Conservation (phyloP, 1,140 invertebrate species). For the Caenorhabditis briggsae region DNA sequence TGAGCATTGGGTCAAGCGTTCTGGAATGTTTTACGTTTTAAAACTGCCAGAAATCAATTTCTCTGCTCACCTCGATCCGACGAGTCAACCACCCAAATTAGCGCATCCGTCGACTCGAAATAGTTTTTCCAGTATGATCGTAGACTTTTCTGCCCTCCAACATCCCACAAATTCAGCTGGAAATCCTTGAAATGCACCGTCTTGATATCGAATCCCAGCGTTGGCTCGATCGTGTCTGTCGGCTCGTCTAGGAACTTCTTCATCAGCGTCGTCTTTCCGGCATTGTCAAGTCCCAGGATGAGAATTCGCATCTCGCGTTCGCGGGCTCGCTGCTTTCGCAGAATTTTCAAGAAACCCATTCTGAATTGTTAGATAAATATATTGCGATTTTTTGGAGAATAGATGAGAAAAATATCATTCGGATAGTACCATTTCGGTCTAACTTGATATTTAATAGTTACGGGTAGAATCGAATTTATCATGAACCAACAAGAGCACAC, state of each 20-base stretch:
- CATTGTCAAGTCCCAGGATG: conserved; percentile 92
- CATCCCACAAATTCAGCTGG: conserved; percentile 98
- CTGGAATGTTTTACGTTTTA: no score
- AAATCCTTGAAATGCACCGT: conserved; percentile 91
- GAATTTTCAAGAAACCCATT: conserved; percentile 94
- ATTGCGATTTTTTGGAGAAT: no score
- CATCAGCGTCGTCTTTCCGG: conserved; percentile 97
- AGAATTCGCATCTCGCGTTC: conserved; percentile 97
- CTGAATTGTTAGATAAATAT: conserved; percentile 3
- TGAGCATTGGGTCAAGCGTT: conserved; percentile 89
- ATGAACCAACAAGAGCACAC: no score
- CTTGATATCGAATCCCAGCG: conserved; percentile 96
- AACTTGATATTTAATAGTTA: no score
- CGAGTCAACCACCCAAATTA: conserved; percentile 98
- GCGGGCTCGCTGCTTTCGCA: conserved; percentile 96
- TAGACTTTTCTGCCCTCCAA: conserved; percentile 96
- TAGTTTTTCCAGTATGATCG: conserved; percentile 99
- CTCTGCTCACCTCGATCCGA: conserved; percentile 83
- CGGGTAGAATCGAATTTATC: no score
- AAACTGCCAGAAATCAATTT: no score
- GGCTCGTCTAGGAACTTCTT: conserved; percentile 97
- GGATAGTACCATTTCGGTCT: no score
- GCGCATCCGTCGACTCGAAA: conserved; percentile 96
- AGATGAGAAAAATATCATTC: no score
- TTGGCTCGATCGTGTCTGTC: conserved; percentile 95